Conservation (phyloP, 2,888 invertebrate genomes). For the Trisateles emortualis region DNA sequence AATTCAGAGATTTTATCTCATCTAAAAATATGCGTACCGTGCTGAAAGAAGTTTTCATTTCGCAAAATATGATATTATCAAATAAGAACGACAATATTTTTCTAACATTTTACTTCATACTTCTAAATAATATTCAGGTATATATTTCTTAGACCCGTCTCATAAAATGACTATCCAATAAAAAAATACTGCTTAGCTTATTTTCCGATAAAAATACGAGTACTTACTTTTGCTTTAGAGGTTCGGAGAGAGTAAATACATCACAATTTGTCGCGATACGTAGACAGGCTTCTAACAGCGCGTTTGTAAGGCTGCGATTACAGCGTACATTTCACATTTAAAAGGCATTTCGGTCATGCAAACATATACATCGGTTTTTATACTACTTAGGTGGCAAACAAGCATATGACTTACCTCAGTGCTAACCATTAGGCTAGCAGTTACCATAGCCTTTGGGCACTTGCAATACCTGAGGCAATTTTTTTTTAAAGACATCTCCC, state of each 20-base stretch:
- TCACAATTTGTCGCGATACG: slow-evolving; percentile 6
- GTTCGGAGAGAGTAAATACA: neutral
- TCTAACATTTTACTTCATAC: neutral
- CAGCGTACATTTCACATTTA: neutral
- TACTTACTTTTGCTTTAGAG: slow-evolving; percentile 1
- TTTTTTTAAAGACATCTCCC: no score
- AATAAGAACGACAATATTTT: neutral
- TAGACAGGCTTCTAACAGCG: slow-evolving; percentile 11
- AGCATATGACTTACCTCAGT: no score
- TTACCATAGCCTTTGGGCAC: no score
- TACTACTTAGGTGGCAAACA: no score
- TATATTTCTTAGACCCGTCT: neutral
- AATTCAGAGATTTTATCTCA: no score
- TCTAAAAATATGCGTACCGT: no score
- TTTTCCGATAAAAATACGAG: slow-evolving; percentile 1
- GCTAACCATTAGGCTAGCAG: no score
- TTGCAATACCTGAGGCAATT: no score
- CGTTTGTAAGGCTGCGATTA: slow-evolving; percentile 4
- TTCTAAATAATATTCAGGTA: neutral
- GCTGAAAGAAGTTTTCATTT: no score
- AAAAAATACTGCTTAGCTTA: neutral
- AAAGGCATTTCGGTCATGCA: no score
- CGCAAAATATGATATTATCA: no score
- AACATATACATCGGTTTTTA: no score
- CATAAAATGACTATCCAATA: neutral